phyloP scores from a whole-genome alignment of 2,888 invertebrate species.

The Pollenia labialis region DNA sequence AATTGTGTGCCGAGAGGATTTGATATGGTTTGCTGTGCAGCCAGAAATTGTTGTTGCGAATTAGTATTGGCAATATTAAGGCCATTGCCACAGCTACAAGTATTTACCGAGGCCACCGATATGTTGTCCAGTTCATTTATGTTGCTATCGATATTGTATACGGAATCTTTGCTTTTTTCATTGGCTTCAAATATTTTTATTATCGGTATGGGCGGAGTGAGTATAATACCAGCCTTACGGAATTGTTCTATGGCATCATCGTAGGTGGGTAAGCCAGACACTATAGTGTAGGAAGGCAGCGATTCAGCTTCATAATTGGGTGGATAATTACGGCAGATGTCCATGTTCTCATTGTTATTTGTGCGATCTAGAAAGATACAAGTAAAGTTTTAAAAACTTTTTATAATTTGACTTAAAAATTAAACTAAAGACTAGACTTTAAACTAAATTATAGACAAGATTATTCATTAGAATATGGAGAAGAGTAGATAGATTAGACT shows the following conservation, averaged over 20 bases:
- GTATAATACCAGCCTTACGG: slow-evolving; percentile 84
- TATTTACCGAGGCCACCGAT: slow-evolving; percentile 77
- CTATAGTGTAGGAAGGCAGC: slow-evolving; percentile 87
- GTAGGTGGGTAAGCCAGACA: slow-evolving; percentile 87
- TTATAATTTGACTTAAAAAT: slow-evolving; percentile 5
- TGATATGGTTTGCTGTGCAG: background rate
- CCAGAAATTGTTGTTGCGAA: slow-evolving; percentile 49
- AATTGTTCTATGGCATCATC: slow-evolving; percentile 87
- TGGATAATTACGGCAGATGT: slow-evolving; percentile 82
- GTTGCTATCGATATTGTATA: slow-evolving; percentile 71
- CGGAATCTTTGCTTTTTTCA: slow-evolving; percentile 68
- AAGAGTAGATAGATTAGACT: no score
- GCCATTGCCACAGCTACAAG: slow-evolving; percentile 78
- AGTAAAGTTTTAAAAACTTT: background rate
- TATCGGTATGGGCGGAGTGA: slow-evolving; percentile 81
- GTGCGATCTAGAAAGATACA: slow-evolving; percentile 84
- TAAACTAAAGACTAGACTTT: background rate
- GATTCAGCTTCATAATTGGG: slow-evolving; percentile 85
- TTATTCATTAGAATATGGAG: no score
- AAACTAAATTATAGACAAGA: background rate
- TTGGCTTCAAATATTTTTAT: slow-evolving; percentile 82
- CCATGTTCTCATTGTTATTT: slow-evolving; percentile 80
- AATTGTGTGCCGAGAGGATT: slow-evolving; percentile 75
- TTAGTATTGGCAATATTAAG: slow-evolving; percentile 21
- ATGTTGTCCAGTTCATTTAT: slow-evolving; percentile 77